phyloP scores from a whole-genome alignment of 2,888 invertebrate species.

The Drosophila austrosaltans region DNA sequence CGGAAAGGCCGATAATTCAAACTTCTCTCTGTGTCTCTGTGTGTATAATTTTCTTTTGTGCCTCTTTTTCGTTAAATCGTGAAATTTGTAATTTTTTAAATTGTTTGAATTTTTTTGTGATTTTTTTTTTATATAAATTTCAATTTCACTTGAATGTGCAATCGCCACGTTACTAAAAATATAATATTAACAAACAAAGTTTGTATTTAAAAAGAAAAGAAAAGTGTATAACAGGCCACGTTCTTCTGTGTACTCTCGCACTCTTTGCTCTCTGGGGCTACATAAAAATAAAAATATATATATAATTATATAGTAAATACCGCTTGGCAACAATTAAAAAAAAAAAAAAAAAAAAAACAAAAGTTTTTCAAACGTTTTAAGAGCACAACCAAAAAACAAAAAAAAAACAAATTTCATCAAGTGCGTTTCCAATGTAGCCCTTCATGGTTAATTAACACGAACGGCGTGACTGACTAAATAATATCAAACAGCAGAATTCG shows the following conservation, averaged over 20 bases:
- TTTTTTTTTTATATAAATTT: conserved; percentile 39
- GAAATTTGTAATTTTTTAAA: conserved; percentile 20
- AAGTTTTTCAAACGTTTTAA: conserved; percentile 24
- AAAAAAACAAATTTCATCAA: conserved; percentile 28
- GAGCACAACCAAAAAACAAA: conserved; percentile 11
- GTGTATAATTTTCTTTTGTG: conserved; percentile 12
- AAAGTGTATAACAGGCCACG: conserved; percentile 56
- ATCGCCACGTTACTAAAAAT: conserved; percentile 60
- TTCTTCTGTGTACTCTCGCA: conserved; percentile 47
- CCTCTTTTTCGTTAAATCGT: conserved; percentile 26
- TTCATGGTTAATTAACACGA: conserved; percentile 79
- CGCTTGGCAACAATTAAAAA: conserved; percentile 52
- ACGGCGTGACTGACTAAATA: conserved; percentile 59
- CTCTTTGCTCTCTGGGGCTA: conserved; percentile 18
- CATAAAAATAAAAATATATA: conserved; percentile 31
- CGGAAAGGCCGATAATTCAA: conserved; percentile 41
- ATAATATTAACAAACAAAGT: conserved; percentile 24
- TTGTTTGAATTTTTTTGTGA: conserved; percentile 25
- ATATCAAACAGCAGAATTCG: conserved; percentile 68
- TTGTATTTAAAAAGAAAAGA: neutral
- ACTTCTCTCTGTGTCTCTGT: conserved; percentile 1
- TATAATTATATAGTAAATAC: conserved; percentile 45
- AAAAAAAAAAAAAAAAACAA: conserved; percentile 3
- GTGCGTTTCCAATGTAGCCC: conserved; percentile 81
- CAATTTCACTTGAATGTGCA: conserved; percentile 66